Evolutionary conservation across 2,888 invertebrate genomes (phyloP), one percentile per base, ranked within the genome.

Genomic region (Drosophila paranaensis): DNA sequence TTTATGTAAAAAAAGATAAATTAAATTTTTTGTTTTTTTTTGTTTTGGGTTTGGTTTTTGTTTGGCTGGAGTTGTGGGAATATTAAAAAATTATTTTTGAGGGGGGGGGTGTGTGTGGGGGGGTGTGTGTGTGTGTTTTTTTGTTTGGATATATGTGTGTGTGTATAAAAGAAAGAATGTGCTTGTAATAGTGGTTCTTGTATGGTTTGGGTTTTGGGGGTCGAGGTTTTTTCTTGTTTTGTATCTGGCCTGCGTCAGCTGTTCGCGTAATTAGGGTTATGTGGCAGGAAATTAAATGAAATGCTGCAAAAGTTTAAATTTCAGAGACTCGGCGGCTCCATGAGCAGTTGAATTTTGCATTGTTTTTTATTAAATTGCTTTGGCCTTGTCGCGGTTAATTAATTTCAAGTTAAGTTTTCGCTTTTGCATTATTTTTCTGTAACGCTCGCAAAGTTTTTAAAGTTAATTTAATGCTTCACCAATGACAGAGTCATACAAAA

Each of bases 371-470:
- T 39, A 50, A 60, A 42, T 35, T 74, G 51, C 56, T 39, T 50
- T 72, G 60, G 65, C 51, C 83, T 77, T 86, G 84, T 85, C 71
- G 83, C 71, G 84, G 86, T 77, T 84, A 88, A 84, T 84, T 84
- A 84, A 84, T 82, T 80, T 88, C 60, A 88, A 88, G 77, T 88
- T 88, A 74, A 86, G 88, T 88, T 88, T 80, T 60, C 46, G 43
- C 9, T 53, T 60, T 37, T 56, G 40, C 62, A 57, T 62, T 66
- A 62, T 69, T 77, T 77, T 80, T 39, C 6, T 39, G n/a, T 2
- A 37, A 11, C 11, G 39, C 6, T 75, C 60, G 68, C 30, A 83
- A 88, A 88, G 75, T 68, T 88, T 83, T 84, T 77, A 86, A 88
- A 82, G 83, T 77, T 81, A 82, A 84, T 88, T 84, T 84, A 80